Conservation (phyloP, 2,888 invertebrate genomes). For the Eilema depressum region DNA sequence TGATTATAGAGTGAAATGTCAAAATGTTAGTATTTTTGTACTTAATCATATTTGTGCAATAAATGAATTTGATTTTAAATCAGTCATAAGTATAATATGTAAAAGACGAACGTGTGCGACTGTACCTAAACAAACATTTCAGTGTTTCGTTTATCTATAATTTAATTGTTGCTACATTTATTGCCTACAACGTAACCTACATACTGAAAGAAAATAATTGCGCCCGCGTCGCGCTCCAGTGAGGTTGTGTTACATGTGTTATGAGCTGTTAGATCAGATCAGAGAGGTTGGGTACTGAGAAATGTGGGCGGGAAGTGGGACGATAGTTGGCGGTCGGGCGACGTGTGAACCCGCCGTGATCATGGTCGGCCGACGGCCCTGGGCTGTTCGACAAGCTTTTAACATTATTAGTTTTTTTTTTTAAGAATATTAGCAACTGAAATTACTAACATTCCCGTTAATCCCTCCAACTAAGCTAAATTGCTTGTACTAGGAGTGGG, state of each 20-base stretch:
- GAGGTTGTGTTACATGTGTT: conserved; percentile 71
- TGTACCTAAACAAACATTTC: conserved; percentile 10
- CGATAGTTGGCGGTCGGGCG: conserved; percentile 43
- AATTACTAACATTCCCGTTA: too few relatives aligned
- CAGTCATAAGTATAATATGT: not conserved
- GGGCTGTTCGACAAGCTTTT: conserved; percentile 11
- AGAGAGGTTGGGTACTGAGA: conserved; percentile 57
- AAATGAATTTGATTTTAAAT: too few relatives aligned
- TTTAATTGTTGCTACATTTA: conserved; percentile 33
- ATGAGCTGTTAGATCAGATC: conserved; percentile 72
- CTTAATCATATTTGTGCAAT: too few relatives aligned
- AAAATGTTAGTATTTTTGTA: not conserved
- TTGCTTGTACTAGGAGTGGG: too few relatives aligned
- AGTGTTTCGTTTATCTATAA: conserved; percentile 4
- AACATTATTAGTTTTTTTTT: too few relatives aligned
- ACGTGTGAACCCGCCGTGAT: conserved; percentile 35
- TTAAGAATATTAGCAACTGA: too few relatives aligned
- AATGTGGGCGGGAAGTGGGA: conserved; percentile 65
- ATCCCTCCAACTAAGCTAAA: too few relatives aligned
- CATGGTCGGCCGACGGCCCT: conserved; percentile 31
- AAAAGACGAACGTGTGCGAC: not conserved
- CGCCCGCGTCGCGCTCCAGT: conserved; percentile 59
- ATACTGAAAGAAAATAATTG: conserved; percentile 63
- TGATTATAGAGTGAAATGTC: too few relatives aligned
- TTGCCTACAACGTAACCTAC: conserved; percentile 69